Evolutionary conservation across 2,888 invertebrate genomes (phyloP).

Genomic region (Coelinius sp.): DNA sequence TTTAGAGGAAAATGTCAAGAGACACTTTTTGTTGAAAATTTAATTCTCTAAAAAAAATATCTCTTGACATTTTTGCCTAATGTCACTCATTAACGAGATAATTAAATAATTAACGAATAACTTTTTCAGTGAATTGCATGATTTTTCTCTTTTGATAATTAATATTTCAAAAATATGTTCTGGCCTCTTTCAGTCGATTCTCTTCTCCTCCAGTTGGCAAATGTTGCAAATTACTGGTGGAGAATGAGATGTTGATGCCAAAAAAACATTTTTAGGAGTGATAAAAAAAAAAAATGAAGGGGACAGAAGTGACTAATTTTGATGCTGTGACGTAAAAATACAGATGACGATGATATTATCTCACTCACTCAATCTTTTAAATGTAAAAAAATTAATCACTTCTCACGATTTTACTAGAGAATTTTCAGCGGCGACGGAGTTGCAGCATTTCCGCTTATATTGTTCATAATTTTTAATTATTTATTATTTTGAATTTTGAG

Average conservation of each 20-base stretch:
- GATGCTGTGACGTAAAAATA: constrained; percentile 20
- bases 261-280: not conserved
- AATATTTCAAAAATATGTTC: constrained; percentile 18
- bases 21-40: no score
- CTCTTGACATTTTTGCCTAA: not conserved
- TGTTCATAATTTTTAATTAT: constrained; percentile 28
- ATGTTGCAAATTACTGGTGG: constrained; percentile 4
- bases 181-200: constrained; percentile 22
- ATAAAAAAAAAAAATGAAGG: not conserved
- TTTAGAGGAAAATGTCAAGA: no score
- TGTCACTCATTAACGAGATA: not conserved
- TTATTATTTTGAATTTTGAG: not conserved
- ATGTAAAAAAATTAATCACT: constrained; percentile 10
- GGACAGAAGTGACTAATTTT: constrained; percentile 9
- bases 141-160: not conserved
- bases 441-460: constrained; percentile 43
- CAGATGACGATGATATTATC: constrained; percentile 1
- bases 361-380: constrained; percentile 12
- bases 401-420: constrained; percentile 14
- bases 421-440: constrained; percentile 35
- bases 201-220: not conserved
- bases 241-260: constrained; percentile 21
- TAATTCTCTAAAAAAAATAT: no score
- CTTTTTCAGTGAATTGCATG: not conserved
- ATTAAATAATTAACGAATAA: not conserved